Conservation (phyloP, 1,140 invertebrate species). For the Heterodera carotae region DNA sequence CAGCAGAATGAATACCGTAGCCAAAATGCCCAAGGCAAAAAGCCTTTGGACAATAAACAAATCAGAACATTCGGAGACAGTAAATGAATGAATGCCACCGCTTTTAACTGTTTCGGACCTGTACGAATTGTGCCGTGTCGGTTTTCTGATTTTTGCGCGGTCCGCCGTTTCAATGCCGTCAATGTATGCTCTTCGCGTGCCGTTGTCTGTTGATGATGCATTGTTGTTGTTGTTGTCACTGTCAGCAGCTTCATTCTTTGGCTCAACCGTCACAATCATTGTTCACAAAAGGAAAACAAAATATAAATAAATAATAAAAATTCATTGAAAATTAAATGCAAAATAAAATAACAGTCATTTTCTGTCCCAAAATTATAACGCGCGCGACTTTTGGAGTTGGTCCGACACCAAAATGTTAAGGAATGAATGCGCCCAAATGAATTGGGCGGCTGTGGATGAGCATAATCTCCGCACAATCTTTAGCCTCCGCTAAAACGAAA, state of each 20-base stretch:
- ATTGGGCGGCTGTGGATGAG: background rate
- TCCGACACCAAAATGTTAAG: background rate
- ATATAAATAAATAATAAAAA: too few relatives aligned
- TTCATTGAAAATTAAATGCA: too few relatives aligned
- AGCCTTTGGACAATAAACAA: background rate
- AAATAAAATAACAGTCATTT: background rate
- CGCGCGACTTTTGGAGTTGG: too few relatives aligned
- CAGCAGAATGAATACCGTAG: conserved; percentile 18
- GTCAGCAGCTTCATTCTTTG: background rate
- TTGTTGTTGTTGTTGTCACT: background rate
- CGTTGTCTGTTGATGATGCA: too few relatives aligned
- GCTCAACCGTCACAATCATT: background rate
- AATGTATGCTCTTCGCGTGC: background rate
- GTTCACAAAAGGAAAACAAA: background rate
- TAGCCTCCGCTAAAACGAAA: background rate
- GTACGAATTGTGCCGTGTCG: background rate
- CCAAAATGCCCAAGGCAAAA: conserved; percentile 20
- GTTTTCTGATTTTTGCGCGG: background rate
- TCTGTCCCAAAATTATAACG: background rate
- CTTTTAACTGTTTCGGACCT: background rate
- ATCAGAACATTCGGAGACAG: background rate
- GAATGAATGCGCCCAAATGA: background rate
- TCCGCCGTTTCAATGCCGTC: background rate
- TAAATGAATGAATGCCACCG: background rate
- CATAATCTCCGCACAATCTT: background rate